A percentile compares a stretch with the other conserved stretches of the same genome.
Conservation (phyloP, 2,113 vertebrate genomes). For the Mystacornis crossleyi region DNA sequence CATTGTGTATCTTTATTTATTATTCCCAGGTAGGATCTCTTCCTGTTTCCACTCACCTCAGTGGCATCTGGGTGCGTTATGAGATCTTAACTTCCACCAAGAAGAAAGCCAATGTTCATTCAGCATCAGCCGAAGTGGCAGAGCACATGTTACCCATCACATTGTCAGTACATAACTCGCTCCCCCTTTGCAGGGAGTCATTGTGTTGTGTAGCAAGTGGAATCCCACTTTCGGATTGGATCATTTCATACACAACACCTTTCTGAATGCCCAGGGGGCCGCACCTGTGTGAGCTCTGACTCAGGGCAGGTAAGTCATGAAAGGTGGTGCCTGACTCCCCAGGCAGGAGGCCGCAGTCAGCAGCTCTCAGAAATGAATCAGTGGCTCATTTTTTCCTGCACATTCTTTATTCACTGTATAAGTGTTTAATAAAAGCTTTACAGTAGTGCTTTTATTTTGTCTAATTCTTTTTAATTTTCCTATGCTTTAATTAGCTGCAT, state of each 20-base stretch:
- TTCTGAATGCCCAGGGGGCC: background rate
- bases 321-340: background rate
- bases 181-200: background rate
- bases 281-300: background rate
- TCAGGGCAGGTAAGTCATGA: background rate
- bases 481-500: conserved; percentile 31
- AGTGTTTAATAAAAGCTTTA: conserved; percentile 37
- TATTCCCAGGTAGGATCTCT: background rate
- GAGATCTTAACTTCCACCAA: background rate
- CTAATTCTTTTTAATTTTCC: conserved; percentile 57
- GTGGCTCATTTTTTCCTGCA: background rate
- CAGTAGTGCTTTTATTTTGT: background rate
- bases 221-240: background rate
- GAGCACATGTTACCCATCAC: fast-evolving
- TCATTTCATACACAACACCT: background rate
- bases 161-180: background rate
- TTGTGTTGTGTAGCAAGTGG: background rate
- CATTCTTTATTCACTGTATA: background rate
- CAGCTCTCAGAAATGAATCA: background rate
- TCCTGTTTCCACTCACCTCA: background rate
- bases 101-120: background rate
- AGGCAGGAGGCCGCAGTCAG: background rate
- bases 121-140: background rate
- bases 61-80: background rate
- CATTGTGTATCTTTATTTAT: background rate